Evolutionary conservation across 2,888 invertebrate genomes (phyloP).

Genomic region (Drosophila mercatorum): DNA sequence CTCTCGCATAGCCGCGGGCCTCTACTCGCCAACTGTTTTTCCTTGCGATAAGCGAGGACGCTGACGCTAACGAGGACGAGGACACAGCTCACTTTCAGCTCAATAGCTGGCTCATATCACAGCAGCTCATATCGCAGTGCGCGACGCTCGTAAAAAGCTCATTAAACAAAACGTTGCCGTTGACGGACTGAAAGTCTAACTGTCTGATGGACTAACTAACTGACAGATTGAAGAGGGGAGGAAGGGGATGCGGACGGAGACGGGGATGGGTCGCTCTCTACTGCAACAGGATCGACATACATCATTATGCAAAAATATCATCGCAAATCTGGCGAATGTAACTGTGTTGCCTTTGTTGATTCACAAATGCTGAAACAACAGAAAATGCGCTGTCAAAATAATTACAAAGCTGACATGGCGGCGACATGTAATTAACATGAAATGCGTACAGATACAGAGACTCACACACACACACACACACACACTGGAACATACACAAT

Average conservation of each 20-base stretch:
- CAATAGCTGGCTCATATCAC: conserved; percentile 3
- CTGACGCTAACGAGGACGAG: not conserved
- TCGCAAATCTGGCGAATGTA: conserved; percentile 56
- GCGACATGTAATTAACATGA: conserved; percentile 74
- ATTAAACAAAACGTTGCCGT: conserved; percentile 62
- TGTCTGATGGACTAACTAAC: conserved; percentile 12
- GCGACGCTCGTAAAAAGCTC: conserved; percentile 66
- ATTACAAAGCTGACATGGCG: conserved; percentile 67
- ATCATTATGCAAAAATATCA: conserved; percentile 63
- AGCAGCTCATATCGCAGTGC: conserved; percentile 31
- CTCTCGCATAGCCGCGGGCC: conserved; percentile 27
- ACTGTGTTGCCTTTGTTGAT: conserved; percentile 51
- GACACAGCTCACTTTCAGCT: conserved; percentile 11
- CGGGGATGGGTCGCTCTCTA: not conserved
- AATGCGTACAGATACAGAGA: conserved; percentile 54
- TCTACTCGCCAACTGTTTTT: conserved; percentile 29
- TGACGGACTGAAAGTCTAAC: conserved; percentile 22
- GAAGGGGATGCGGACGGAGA: not conserved
- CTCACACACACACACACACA: conserved; percentile 6
- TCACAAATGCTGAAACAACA: conserved; percentile 59
- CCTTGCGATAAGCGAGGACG: not conserved
- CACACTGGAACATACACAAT: too few relatives aligned
- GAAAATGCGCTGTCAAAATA: conserved; percentile 72
- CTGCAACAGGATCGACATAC: conserved; percentile 57
- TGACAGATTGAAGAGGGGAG: not conserved